Evolutionary conservation across 2,888 invertebrate species (phyloP), one percentile per base, ranked within the genome.

Genomic region (Terebella lapidaria): DNA sequence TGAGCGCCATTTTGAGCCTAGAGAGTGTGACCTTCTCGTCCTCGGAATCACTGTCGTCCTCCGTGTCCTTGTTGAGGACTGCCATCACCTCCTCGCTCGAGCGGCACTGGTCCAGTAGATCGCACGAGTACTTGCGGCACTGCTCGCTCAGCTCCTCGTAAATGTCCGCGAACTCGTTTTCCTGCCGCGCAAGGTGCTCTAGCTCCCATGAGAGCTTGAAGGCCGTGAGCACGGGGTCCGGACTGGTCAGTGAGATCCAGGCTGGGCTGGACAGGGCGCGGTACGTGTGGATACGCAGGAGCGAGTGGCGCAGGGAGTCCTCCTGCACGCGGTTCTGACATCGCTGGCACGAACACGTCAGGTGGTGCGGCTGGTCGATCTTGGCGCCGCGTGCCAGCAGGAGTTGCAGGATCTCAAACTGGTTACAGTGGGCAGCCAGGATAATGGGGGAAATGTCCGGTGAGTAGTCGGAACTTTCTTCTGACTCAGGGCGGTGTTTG

Each of bases 381-480:
- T 70, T 74, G 25, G 82, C 82, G 0, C 83, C 83, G 35, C 82
- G 76, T 4, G 81, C 76, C 53, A 84, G 70, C 47, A 84, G 74
- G 70, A 84, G 78, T 72, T 84, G 84, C 2, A 84, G 76, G 60
- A 84, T 84, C 71, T 84, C 84, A 71, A 84, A 84, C 73, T 84
- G 84, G 71, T 84, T 84, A 71, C 82, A 82, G 64, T 83, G 83
- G 10, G 83, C 82, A 2, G 83, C 83, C 25, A 83, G 74, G 59
- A 83, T 83, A 57, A 83, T 76, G 1, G 83, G 82, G 0, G 81
- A 82, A 53, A 83, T 82, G 63, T 83, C 83, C 0, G 81, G 80
- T 1, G 83, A 82, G 67, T 84, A 84, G 70, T 85, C 84, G 22
- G 81, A 81, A 57, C 81, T 81, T 61, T 84, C 84, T 54, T 83